A percentile compares a stretch with the other conserved stretches of the same genome.
phyloP scores from a whole-genome alignment of 1,140 invertebrate species.

The Bemisia tabaci region DNA sequence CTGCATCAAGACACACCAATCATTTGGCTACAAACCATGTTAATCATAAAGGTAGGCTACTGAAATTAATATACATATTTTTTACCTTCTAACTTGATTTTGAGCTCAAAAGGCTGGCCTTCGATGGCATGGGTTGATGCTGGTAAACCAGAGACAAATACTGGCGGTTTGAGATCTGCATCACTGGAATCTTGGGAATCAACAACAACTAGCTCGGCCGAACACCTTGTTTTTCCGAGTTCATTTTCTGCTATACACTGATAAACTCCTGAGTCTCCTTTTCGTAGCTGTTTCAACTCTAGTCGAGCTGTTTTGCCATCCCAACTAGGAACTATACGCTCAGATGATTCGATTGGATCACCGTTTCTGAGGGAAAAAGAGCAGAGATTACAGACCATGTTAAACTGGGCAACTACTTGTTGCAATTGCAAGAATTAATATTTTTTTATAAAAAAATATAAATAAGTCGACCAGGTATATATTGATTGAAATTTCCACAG shows the following conservation, averaged over 20 bases:
- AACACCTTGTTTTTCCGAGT: conserved; percentile 42
- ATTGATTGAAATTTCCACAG: background rate
- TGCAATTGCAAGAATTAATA: no score
- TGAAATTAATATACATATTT: background rate
- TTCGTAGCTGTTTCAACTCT: conserved; percentile 36
- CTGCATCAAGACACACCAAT: no score
- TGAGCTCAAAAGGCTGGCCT: conserved; percentile 42
- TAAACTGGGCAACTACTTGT: no score
- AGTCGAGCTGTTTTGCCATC: conserved; percentile 34
- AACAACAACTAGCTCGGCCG: conserved; percentile 35
- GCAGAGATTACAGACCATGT: background rate
- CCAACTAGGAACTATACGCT: conserved; percentile 27
- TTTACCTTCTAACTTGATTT: conserved; percentile 35
- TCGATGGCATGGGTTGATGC: conserved; percentile 39
- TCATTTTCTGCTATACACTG: conserved; percentile 56
- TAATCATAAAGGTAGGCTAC: no score
- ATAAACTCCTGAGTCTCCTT: conserved; percentile 45
- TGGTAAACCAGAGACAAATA: conserved; percentile 33
- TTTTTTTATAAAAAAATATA: no score
- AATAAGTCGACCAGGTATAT: background rate
- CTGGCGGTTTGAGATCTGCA: conserved; percentile 31
- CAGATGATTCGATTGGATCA: conserved; percentile 30
- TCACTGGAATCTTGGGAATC: conserved; percentile 16
- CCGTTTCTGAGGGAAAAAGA: conserved; percentile 36
- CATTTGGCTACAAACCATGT: no score